phyloP scores from a whole-genome alignment of 2,888 invertebrate genomes.

The Luperina nickerlii region DNA sequence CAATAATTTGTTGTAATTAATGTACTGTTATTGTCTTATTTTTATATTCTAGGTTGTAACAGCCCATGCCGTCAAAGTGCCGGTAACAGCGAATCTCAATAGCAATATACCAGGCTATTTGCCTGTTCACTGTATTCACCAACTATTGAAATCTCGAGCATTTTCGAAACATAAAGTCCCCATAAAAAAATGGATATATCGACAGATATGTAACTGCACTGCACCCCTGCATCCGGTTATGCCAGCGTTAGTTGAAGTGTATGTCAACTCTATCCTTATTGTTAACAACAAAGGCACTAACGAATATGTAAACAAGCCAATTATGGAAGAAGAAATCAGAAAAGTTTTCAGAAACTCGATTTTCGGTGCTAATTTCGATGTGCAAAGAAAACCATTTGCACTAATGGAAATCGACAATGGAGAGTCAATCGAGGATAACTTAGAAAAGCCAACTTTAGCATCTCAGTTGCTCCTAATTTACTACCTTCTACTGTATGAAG shows the following conservation, averaged over 20 bases:
- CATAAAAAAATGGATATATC: conserved; percentile 99
- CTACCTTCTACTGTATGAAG: conserved; percentile 97
- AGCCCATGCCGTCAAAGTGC: conserved; percentile 98
- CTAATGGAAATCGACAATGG: conserved; percentile 90
- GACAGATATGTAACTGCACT: conserved; percentile 96
- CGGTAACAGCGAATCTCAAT: conserved; percentile 97
- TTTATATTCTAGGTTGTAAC: conserved; percentile 93
- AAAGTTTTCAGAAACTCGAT: conserved; percentile 95
- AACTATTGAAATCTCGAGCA: conserved; percentile 97
- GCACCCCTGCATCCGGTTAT: conserved; percentile 98
- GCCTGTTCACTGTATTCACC: conserved; percentile 99
- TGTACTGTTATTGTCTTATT: not conserved
- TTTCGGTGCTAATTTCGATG: conserved; percentile 93
- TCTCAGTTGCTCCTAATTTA: conserved; percentile 97
- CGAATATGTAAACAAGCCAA: conserved; percentile 97
- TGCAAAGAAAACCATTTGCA: conserved; percentile 87
- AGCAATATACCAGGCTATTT: conserved; percentile 97
- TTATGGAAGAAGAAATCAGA: conserved; percentile 97
- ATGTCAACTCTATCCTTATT: conserved; percentile 97
- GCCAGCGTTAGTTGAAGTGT: conserved; percentile 98
- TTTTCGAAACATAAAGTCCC: conserved; percentile 99
- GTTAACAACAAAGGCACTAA: conserved; percentile 91
- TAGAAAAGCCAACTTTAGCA: conserved; percentile 93
- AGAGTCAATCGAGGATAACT: conserved; percentile 88
- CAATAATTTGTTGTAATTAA: not conserved